These are phyloP conservation scores for Gobiocypris rarus DNA, from an alignment of 2,113 vertebrate species.

Conservation along the genomic window DNA sequence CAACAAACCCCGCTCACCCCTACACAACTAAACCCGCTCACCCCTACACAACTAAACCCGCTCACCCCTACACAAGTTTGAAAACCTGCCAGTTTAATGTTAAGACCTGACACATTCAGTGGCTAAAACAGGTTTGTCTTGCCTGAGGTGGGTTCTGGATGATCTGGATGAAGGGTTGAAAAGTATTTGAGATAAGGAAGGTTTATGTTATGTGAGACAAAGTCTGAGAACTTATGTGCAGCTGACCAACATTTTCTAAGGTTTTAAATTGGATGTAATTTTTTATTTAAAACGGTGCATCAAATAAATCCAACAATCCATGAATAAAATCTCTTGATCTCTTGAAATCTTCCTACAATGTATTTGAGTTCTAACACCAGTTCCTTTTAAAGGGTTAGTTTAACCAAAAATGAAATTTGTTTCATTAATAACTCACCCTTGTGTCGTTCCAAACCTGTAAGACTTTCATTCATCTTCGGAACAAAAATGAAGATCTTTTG, in stretches of 20 bases:
- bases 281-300: background rate
- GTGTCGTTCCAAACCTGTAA: too few species aligned
- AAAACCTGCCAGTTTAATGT: background rate
- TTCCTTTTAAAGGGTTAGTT: background rate
- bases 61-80: background rate
- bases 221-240: too few species aligned
- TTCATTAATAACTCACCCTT: too few species aligned
- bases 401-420: too few species aligned
- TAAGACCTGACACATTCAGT: background rate
- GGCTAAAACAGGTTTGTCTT: conserved; percentile 75
- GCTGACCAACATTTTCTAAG: background rate
- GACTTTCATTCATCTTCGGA: too few species aligned
- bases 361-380: background rate
- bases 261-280: background rate
- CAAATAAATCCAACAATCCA: too few species aligned
- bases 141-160: conserved; percentile 70
- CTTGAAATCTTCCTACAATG: background rate
- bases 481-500: too few species aligned
- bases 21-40: background rate
- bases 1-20: too few species aligned
- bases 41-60: background rate
- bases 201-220: too few species aligned
- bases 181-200: too few species aligned
- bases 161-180: conserved; percentile 36
- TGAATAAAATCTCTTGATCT: too few species aligned